These are phyloP conservation scores for Zygaena filipendulae DNA, from an alignment of 2,888 invertebrate species.

Conservation along the genomic window DNA sequence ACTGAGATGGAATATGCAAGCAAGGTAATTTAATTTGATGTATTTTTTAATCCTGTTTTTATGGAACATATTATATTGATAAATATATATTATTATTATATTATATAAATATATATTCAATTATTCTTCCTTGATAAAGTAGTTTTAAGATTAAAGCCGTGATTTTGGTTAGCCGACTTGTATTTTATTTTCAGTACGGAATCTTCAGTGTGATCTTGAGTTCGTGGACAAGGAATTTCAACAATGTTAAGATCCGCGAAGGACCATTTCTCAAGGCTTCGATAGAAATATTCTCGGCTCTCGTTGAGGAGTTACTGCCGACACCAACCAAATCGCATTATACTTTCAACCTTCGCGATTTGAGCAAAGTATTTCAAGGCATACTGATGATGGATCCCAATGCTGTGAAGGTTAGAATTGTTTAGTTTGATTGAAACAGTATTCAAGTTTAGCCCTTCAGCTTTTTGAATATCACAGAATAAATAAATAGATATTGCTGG, in stretches of 20 bases:
- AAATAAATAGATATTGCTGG: too few species aligned
- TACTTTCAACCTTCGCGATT: slow-evolving; percentile 88
- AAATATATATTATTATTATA: neutral
- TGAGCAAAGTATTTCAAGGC: slow-evolving; percentile 86
- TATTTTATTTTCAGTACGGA: slow-evolving; percentile 31
- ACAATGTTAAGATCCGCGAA: slow-evolving; percentile 29
- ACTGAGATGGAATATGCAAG: slow-evolving; percentile 80
- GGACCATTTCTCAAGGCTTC: slow-evolving; percentile 73
- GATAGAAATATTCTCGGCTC: slow-evolving; percentile 73
- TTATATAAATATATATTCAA: too few species aligned
- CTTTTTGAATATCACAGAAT: too few species aligned
- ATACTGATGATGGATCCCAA: slow-evolving; percentile 77
- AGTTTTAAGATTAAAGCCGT: too few species aligned
- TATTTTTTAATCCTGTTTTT: neutral
- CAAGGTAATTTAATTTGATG: slow-evolving; percentile 70
- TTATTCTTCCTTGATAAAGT: too few species aligned
- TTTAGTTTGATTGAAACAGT: slow-evolving; percentile 4
- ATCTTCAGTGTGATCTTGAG: slow-evolving; percentile 77
- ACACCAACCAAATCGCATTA: slow-evolving; percentile 93
- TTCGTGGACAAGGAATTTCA: slow-evolving; percentile 71
- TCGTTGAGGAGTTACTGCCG: slow-evolving; percentile 79
- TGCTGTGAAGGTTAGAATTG: slow-evolving; percentile 69
- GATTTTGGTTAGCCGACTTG: too few species aligned
- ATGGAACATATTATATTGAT: neutral
- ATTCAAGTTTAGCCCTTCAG: too few species aligned